A percentile compares a stretch with the other conserved stretches of the same genome.
Conservation (phyloP, 2,797 vertebrate species). For the Artibeus jamaicensis region DNA sequence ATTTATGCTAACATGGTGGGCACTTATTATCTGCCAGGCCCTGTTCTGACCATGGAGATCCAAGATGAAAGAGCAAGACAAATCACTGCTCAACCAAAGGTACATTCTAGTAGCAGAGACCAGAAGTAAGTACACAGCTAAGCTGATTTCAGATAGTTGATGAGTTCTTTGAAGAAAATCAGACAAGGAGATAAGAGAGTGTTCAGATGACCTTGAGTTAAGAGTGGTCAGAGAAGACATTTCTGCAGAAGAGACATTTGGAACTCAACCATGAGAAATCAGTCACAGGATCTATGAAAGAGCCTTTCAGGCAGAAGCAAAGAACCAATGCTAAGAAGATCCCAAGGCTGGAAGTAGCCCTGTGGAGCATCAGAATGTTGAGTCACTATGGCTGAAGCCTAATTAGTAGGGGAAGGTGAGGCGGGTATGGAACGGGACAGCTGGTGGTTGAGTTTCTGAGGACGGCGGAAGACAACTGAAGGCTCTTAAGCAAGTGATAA, state of each 20-base stretch:
- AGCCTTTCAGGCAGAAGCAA: neutral
- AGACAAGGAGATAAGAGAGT: neutral
- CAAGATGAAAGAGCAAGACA: neutral
- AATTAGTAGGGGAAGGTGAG: neutral
- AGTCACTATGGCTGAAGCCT: neutral
- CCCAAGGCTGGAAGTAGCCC: neutral
- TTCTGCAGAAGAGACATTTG: neutral
- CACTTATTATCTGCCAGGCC: neutral
- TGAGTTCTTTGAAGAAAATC: neutral
- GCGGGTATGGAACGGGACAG: neutral
- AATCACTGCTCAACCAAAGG: neutral
- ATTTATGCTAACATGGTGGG: neutral
- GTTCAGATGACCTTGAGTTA: neutral
- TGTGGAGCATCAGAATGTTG: neutral
- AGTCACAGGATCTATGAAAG: neutral
- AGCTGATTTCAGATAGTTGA: neutral
- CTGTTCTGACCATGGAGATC: neutral
- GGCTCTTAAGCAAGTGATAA: neutral
- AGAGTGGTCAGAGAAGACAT: neutral
- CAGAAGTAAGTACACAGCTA: neutral
- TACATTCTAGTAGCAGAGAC: neutral
- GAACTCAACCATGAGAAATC: neutral
- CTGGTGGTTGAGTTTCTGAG: neutral
- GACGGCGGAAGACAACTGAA: neutral
- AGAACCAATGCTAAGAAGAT: neutral